These are phyloP conservation scores for Perca fluviatilis DNA, from an alignment of 2,113 vertebrate genomes.

Conservation along the genomic window DNA sequence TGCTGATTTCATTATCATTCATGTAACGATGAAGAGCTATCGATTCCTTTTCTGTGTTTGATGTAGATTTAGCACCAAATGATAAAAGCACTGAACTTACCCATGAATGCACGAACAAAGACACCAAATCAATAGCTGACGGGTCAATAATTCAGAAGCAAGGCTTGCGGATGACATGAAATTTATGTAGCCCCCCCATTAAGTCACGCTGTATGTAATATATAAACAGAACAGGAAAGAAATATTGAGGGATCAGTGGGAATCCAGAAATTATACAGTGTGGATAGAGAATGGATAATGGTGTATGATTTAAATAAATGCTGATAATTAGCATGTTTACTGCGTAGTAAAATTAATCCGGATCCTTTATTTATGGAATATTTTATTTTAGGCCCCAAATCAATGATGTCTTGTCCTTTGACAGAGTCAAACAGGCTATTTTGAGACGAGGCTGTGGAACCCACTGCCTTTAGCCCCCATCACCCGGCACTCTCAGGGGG, in stretches of 20 bases:
- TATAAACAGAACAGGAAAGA: slow-evolving; percentile 37
- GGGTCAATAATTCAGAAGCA: slow-evolving; percentile 76
- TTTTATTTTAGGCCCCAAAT: slow-evolving; percentile 23
- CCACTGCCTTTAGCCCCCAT: slow-evolving; percentile 62
- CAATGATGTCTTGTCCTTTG: slow-evolving; percentile 48
- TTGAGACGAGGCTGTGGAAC: slow-evolving; percentile 52
- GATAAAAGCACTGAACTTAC: slow-evolving; percentile 77
- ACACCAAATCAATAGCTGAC: slow-evolving; percentile 77
- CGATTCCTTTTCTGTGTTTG: slow-evolving; percentile 64
- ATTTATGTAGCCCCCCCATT: slow-evolving; percentile 66
- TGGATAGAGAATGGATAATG: not conserved
- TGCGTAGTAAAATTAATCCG: slow-evolving; percentile 1
- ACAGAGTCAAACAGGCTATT: slow-evolving; percentile 61
- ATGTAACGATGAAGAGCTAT: slow-evolving; percentile 65
- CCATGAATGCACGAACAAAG: slow-evolving; percentile 78
- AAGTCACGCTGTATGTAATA: slow-evolving; percentile 38
- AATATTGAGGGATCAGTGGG: slow-evolving; percentile 14
- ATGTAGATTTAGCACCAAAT: slow-evolving; percentile 73
- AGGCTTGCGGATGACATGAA: slow-evolving; percentile 65
- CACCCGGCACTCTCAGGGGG: slow-evolving; percentile 56
- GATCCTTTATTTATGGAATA: slow-evolving; percentile 18
- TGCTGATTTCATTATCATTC: slow-evolving; percentile 76
- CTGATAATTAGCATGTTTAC: slow-evolving; percentile 12
- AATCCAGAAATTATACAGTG: slow-evolving; percentile 11
- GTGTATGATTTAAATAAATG: not conserved